Evolutionary conservation across 2,888 invertebrate species (phyloP).

Genomic region (Eupsilia transversa): DNA sequence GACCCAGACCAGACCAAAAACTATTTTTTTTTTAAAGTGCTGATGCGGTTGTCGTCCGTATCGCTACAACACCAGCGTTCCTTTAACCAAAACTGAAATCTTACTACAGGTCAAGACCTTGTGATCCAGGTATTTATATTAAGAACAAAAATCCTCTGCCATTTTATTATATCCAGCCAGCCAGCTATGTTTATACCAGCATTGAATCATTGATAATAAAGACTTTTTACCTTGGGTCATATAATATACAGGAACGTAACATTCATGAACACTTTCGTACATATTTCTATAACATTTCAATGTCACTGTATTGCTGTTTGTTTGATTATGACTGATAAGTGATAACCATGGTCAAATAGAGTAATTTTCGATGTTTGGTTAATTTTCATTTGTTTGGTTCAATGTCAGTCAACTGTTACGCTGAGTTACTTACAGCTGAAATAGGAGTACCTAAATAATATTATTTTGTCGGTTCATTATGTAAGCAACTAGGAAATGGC

Average conservation of each 20-base stretch:
- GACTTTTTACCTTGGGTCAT: constrained; percentile 48
- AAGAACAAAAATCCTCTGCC: constrained; percentile 3
- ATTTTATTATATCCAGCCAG: constrained; percentile 40
- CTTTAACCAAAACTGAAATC: not conserved
- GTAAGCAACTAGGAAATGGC: not conserved
- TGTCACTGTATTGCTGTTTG: constrained; percentile 32
- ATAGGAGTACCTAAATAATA: not conserved
- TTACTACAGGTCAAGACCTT: constrained; percentile 9
- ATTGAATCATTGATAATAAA: constrained; percentile 50
- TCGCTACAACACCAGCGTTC: too few species aligned
- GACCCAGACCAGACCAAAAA: not conserved
- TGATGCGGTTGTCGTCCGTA: constrained; percentile 10
- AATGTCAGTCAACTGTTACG: constrained; percentile 15
- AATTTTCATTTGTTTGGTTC: constrained; percentile 23
- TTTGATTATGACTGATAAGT: constrained; percentile 35
- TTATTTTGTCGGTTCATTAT: not conserved
- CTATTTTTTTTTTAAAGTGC: not conserved
- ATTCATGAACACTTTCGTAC: constrained; percentile 33
- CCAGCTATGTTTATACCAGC: constrained; percentile 30
- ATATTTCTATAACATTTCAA: constrained; percentile 38
- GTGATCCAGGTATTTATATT: constrained; percentile 39
- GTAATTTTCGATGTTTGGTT: constrained; percentile 32
- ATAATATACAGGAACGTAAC: constrained; percentile 27
- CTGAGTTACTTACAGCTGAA: not conserved
- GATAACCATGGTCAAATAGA: constrained; percentile 28